A percentile compares a stretch with the other conserved stretches of the same genome.
These are phyloP conservation scores for Zygogramma bicolorata DNA, from an alignment of 2,888 invertebrate genomes.

Conservation along the genomic window DNA sequence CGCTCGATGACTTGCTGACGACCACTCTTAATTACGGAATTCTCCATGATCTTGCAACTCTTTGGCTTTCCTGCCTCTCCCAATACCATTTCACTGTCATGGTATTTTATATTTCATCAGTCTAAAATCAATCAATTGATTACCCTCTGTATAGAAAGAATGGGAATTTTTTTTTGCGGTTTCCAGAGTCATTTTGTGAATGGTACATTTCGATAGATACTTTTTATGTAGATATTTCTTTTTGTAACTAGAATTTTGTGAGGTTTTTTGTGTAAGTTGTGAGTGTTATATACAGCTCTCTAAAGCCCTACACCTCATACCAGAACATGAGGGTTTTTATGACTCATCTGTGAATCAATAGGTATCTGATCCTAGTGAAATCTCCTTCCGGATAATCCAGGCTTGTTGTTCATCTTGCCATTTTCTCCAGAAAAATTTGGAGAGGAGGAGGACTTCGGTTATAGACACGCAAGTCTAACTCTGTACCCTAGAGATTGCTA, in stretches of 20 bases:
- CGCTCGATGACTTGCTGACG: conserved; percentile 40
- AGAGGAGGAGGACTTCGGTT: too few relatives aligned
- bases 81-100: conserved; percentile 40
- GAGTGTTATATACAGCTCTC: too few relatives aligned
- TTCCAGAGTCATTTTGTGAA: conserved; percentile 15
- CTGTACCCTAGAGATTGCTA: too few relatives aligned
- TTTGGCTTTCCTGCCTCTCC: conserved; percentile 28
- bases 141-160: conserved; percentile 16
- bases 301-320: too few relatives aligned
- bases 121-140: conserved; percentile 36
- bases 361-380: too few relatives aligned
- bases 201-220: conserved; percentile 1
- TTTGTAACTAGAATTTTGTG: background rate
- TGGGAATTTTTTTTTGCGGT: conserved; percentile 24
- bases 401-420: too few relatives aligned
- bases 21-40: conserved; percentile 46
- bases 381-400: too few relatives aligned
- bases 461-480: too few relatives aligned
- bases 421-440: too few relatives aligned
- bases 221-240: background rate
- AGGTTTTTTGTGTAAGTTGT: background rate
- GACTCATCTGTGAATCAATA: too few relatives aligned
- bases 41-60: conserved; percentile 48
- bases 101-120: conserved; percentile 42
- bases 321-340: too few relatives aligned